phyloP scores from a whole-genome alignment of 2,797 vertebrate genomes.

The Mus minutoides region DNA sequence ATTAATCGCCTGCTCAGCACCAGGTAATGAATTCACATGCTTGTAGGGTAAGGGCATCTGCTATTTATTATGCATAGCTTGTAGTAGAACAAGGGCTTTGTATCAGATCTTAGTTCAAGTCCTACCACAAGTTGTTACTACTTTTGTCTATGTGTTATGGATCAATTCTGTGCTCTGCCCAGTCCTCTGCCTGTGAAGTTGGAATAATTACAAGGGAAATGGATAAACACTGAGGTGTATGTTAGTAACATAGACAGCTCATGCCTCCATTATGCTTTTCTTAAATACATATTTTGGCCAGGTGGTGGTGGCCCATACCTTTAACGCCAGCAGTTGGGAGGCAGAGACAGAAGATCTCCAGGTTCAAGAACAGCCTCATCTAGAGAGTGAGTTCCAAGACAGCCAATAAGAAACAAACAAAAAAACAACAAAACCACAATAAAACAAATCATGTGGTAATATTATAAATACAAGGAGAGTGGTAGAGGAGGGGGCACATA shows the following conservation, averaged over 20 bases:
- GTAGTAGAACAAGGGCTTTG: fast-evolving
- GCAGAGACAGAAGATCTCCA: background rate
- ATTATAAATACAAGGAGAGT: background rate
- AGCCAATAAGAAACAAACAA: background rate
- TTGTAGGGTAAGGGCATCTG: fast-evolving
- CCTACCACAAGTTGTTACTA: background rate
- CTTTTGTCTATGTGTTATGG: fast-evolving
- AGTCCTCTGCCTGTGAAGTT: background rate
- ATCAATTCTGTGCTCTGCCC: background rate
- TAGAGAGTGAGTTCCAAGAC: background rate
- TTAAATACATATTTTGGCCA: background rate
- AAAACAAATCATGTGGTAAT: background rate
- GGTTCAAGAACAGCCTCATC: background rate
- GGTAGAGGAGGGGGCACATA: background rate
- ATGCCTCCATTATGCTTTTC: fast-evolving
- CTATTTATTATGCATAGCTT: background rate
- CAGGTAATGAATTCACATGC: background rate
- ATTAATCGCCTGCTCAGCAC: background rate
- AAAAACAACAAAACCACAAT: background rate
- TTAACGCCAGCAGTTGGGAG: background rate
- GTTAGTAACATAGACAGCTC: background rate
- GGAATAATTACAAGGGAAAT: background rate
- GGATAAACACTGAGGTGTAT: background rate
- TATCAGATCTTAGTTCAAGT: background rate
- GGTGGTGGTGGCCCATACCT: background rate